Conservation (phyloP, 2,888 invertebrate species). For the Eustalomyia histrio region DNA sequence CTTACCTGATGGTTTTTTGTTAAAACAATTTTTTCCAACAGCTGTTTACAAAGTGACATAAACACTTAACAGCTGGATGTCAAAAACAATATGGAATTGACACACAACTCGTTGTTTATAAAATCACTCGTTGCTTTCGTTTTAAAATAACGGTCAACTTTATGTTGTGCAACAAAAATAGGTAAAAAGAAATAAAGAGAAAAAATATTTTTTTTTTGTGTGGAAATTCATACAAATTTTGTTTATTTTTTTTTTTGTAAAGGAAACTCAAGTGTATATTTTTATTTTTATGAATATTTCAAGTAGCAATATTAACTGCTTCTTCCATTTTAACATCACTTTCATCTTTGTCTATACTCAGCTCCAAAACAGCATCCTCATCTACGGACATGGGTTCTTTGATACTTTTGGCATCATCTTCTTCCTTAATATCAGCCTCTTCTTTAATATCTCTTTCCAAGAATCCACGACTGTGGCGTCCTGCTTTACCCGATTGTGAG, state of each 20-base stretch:
- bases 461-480: conserved; percentile 40
- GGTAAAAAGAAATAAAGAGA: conserved; percentile 21
- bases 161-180: conserved; percentile 1
- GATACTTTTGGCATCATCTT: conserved; percentile 58
- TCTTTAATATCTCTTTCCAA: conserved; percentile 47
- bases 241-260: conserved; percentile 2
- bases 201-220: not conserved
- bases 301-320: conserved; percentile 42
- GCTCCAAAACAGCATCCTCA: conserved; percentile 74
- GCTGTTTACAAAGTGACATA: conserved; percentile 22
- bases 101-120: conserved; percentile 24
- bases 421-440: conserved; percentile 56
- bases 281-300: not conserved
- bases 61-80: conserved; percentile 26
- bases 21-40: conserved; percentile 38
- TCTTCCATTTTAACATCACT: conserved; percentile 69
- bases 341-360: conserved; percentile 75
- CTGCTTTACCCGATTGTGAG: conserved; percentile 66
- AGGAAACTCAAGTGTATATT: not conserved
- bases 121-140: not conserved
- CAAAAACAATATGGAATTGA: conserved; percentile 19
- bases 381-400: conserved; percentile 73
- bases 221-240: not conserved
- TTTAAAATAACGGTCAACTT: not conserved
- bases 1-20: conserved; percentile 24